A percentile compares a stretch with the other conserved stretches of the same genome.
These are phyloP conservation scores for Danio tinwini DNA, from an alignment of 2,797 vertebrate genomes.

Conservation along the genomic window DNA sequence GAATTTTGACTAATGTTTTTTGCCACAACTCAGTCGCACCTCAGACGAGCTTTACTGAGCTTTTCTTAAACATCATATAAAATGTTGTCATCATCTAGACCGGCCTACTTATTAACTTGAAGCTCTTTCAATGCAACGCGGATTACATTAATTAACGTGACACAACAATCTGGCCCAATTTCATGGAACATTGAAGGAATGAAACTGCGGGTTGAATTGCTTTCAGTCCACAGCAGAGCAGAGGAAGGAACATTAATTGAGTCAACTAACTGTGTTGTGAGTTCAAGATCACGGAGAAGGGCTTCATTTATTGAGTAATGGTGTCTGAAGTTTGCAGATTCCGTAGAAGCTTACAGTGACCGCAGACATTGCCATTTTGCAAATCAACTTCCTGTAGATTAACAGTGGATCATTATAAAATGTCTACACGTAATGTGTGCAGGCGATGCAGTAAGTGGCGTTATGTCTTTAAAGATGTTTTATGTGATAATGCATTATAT, in stretches of 20 bases:
- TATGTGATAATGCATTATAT: not conserved
- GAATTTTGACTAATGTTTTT: not conserved
- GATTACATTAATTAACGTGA: slow-evolving; percentile 61
- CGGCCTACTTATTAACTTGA: slow-evolving; percentile 61
- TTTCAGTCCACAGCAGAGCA: slow-evolving; percentile 52
- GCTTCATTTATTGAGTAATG: slow-evolving; percentile 54
- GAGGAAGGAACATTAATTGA: slow-evolving; percentile 59
- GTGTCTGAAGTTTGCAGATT: slow-evolving; percentile 26
- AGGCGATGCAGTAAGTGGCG: not conserved
- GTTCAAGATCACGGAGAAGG: slow-evolving; percentile 49
- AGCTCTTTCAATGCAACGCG: slow-evolving; percentile 56
- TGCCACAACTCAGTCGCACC: not conserved
- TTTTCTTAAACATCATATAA: slow-evolving; percentile 32
- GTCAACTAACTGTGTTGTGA: slow-evolving; percentile 59
- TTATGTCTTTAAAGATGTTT: not conserved
- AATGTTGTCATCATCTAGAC: slow-evolving; percentile 40
- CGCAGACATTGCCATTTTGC: not conserved
- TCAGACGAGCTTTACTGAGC: slow-evolving; percentile 45
- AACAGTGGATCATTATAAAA: not conserved
- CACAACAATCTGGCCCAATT: slow-evolving; percentile 63
- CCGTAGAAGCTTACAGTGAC: slow-evolving; percentile 30
- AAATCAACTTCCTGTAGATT: not conserved
- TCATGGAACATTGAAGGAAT: slow-evolving; percentile 63
- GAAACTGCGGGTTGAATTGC: slow-evolving; percentile 53
- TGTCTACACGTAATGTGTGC: not conserved